Base-by-base conservation (phyloP, 2,797 vertebrate species). In the Neoniphon sammara region DNA sequence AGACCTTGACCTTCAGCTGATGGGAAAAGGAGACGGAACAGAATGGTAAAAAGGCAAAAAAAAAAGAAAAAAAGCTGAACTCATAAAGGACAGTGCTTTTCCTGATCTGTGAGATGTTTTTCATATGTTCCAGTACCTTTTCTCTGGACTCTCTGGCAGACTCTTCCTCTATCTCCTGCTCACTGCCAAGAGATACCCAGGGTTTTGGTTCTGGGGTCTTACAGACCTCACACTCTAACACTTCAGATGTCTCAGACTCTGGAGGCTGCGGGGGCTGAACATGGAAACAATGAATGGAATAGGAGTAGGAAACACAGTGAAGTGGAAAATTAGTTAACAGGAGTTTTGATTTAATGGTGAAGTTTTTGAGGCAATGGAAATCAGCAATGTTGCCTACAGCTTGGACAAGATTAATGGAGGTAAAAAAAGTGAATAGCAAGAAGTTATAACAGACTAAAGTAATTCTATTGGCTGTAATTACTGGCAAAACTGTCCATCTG, bases 181-280 rank as follows among this genome's bases (percentile, higher is more conserved):
- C 96, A 0, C 97, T 99, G 62, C 97, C 96, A 63, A 97, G 91
- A 64, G 96, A 95, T 65, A 96, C 70, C 97, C 97, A 99, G 0
- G 86, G 83, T 85, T 91, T 95, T 63, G 79, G 87, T 70, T 93
- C 77, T 21, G 94, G 90, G 36, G 89, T 92, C 57, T 86, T 89
- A 47, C 4, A 44, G 15, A 82, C 36, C 1, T 95, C 93, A 20
- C 36, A 5, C 66, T 94, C 92, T 60, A 56, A 57, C 11, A 31
- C 86, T 55, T 92, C 94, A 57, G 54, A n/a, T 71, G 88, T 86
- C 57, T 76, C 84, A 47, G 70, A n/a, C 81, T 93, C 87, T 70
- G 90, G 87, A 15, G 90, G 78, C 96, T 97, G 81, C 9, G 78
- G 47, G 25, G 25, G 25, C 25, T 27, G 25, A 68, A 52, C 53